These are phyloP conservation scores for Ornithorhynchus anatinus DNA, from an alignment of 2,113 vertebrate genomes.

Conservation along the genomic window DNA sequence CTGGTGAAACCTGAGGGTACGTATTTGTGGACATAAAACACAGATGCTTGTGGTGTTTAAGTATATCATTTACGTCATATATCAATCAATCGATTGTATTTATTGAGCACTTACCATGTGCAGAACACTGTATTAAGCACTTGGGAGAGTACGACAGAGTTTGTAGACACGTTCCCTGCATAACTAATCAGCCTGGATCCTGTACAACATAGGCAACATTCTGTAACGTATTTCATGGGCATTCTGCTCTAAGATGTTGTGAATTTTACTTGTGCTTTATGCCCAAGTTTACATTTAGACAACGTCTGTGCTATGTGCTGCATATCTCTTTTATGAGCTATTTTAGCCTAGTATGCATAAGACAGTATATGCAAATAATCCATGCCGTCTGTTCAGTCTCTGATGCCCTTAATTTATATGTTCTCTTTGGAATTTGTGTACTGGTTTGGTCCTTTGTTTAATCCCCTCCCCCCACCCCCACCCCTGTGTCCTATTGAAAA, in stretches of 20 bases:
- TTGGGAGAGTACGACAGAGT: too few relatives aligned
- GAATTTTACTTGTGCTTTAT: neutral
- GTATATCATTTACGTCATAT: too few relatives aligned
- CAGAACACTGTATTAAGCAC: too few relatives aligned
- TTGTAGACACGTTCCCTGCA: too few relatives aligned
- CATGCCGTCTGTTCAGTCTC: conserved; percentile 27
- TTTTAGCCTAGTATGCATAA: conserved; percentile 49
- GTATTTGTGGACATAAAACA: neutral
- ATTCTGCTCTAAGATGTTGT: neutral
- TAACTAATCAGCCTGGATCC: neutral
- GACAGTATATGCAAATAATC: conserved; percentile 12
- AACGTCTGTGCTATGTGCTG: neutral
- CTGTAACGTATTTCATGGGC: conserved; percentile 25
- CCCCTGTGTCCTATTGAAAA: conserved; percentile 40
- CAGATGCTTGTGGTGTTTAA: neutral
- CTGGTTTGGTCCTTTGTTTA: conserved; percentile 16
- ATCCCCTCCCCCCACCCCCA: conserved; percentile 49
- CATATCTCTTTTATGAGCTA: neutral
- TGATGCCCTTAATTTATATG: conserved; percentile 46
- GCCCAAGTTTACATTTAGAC: neutral
- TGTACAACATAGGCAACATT: neutral
- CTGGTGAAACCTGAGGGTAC: neutral
- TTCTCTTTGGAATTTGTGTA: conserved; percentile 17
- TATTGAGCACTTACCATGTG: too few relatives aligned
- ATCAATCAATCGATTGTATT: too few relatives aligned